Conservation (phyloP, 1,140 invertebrate species). For the Zaprionus lachaisei region DNA sequence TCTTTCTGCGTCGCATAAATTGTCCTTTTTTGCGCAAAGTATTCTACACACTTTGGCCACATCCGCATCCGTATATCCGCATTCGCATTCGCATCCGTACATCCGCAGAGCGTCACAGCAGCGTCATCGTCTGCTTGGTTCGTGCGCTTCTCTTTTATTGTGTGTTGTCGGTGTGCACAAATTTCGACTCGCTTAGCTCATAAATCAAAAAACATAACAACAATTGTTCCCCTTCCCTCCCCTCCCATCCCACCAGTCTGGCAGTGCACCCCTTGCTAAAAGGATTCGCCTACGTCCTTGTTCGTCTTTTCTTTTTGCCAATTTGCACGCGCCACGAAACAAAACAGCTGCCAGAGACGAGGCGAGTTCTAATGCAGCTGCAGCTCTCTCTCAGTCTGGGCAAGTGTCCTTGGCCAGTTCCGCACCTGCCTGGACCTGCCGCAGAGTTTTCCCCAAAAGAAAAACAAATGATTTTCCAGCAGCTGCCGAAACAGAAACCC, state of each 20-base stretch:
- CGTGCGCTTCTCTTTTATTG: conserved; percentile 37
- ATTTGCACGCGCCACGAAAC: conserved; percentile 66
- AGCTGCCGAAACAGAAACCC: conserved; percentile 23
- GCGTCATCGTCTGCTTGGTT: conserved; percentile 43
- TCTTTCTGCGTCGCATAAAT: conserved; percentile 68
- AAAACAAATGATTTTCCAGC: conserved; percentile 14
- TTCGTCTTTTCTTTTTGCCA: conserved; percentile 32
- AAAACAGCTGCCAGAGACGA: conserved; percentile 63
- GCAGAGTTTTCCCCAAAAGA: conserved; percentile 7
- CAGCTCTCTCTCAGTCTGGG: background rate
- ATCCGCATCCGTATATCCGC: conserved; percentile 1
- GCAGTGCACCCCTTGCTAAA: background rate
- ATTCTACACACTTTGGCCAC: conserved; percentile 58
- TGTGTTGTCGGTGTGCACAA: conserved; percentile 68
- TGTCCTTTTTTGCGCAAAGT: conserved; percentile 66
- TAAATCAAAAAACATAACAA: conserved; percentile 81
- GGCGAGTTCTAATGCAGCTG: background rate
- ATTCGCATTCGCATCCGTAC: conserved; percentile 1
- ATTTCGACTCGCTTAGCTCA: conserved; percentile 70
- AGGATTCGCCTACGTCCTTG: background rate
- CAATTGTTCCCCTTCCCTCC: conserved; percentile 67
- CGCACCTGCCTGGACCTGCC: conserved; percentile 40
- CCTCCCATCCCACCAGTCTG: background rate
- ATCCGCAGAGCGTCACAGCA: conserved; percentile 21
- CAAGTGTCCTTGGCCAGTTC: conserved; percentile 39